Conservation (phyloP, 2,797 vertebrate species). For the Spatula versicolor region DNA sequence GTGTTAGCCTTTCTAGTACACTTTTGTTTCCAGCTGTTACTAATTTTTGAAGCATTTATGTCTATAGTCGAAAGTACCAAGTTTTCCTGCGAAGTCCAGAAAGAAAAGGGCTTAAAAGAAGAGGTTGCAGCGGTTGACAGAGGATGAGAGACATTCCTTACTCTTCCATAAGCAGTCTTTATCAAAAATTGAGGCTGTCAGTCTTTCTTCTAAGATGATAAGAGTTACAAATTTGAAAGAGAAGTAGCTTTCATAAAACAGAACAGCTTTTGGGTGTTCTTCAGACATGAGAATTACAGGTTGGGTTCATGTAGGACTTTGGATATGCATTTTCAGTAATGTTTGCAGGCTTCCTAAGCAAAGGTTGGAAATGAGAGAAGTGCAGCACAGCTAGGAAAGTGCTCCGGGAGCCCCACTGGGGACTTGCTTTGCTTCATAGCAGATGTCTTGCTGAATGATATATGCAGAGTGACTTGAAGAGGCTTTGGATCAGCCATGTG, state of each 20-base stretch:
- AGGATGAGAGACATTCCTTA: neutral
- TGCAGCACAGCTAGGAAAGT: neutral
- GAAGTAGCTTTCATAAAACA: conserved; percentile 11
- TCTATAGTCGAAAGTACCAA: neutral
- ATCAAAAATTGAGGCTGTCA: neutral
- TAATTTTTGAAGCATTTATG: neutral
- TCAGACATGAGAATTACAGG: neutral
- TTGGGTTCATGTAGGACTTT: neutral
- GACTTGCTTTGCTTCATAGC: neutral
- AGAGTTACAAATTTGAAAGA: conserved; percentile 9
- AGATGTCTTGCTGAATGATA: neutral
- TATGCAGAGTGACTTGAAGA: neutral
- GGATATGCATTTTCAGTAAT: neutral
- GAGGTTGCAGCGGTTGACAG: neutral
- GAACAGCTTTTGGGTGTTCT: neutral
- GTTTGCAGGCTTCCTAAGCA: neutral
- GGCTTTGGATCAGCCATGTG: neutral
- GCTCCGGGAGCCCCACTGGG: neutral
- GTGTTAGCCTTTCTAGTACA: neutral
- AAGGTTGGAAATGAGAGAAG: neutral
- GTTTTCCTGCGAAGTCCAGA: neutral
- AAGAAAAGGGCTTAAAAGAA: neutral
- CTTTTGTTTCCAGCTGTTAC: neutral
- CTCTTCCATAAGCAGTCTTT: neutral
- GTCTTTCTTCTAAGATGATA: neutral